These are phyloP conservation scores for Phodopus roborovskii DNA, from an alignment of 2,113 vertebrate species.

Conservation along the genomic window DNA sequence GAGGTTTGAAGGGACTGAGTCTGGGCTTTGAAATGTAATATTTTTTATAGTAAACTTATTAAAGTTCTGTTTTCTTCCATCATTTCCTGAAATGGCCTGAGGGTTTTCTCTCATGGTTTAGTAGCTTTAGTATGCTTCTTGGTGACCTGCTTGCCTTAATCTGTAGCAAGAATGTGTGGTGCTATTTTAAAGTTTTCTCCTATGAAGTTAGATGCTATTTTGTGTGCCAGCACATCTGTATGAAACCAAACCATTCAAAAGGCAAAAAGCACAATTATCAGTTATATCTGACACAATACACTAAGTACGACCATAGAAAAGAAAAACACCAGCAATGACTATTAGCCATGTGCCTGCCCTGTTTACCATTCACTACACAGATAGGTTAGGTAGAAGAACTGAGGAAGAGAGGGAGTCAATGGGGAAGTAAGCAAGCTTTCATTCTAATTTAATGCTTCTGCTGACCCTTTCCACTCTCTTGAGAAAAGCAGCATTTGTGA, in stretches of 20 bases:
- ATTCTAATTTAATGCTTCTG: neutral
- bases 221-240: neutral
- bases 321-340: neutral
- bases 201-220: neutral
- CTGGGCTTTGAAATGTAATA: constrained; percentile 62
- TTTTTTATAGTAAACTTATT: constrained; percentile 61
- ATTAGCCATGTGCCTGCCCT: neutral
- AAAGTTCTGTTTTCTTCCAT: constrained; percentile 27
- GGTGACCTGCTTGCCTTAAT: neutral
- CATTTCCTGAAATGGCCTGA: constrained; percentile 27
- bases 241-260: neutral
- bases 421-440: neutral
- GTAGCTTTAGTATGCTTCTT: neutral
- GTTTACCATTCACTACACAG: neutral
- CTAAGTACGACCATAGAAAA: neutral
- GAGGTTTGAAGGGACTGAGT: neutral
- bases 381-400: neutral
- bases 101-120: neutral
- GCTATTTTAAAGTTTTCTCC: neutral
- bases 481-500: neutral
- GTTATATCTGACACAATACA: neutral
- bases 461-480: neutral
- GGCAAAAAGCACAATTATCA: neutral
- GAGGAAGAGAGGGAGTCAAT: neutral
- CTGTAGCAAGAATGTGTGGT: neutral